A percentile compares a stretch with the other conserved stretches of the same genome.
phyloP scores from a whole-genome alignment of 2,797 vertebrate species.

The Bovichtus variegatus region DNA sequence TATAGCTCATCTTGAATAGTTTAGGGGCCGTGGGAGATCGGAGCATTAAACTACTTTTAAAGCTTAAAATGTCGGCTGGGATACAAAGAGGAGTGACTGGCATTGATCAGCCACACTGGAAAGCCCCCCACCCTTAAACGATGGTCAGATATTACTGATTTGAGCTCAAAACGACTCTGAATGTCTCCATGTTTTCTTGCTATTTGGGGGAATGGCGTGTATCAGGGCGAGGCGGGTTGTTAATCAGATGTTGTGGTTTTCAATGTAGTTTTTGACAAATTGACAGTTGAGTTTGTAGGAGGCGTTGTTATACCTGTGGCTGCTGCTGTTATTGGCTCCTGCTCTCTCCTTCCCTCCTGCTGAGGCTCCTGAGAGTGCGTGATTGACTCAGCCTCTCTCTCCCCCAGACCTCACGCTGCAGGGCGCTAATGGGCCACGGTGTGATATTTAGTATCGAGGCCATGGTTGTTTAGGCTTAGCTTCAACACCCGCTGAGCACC shows the following conservation, averaged over 20 bases:
- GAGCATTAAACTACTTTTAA: too few relatives aligned
- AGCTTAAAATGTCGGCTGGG: too few relatives aligned
- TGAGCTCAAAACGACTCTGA: background rate
- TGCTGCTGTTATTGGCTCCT: conserved; percentile 45
- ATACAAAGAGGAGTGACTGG: background rate
- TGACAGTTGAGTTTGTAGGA: conserved; percentile 23
- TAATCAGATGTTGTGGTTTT: conserved; percentile 37
- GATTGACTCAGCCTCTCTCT: conserved; percentile 73
- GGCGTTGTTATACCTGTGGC: conserved; percentile 34
- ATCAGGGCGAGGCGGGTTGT: background rate
- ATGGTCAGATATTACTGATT: background rate
- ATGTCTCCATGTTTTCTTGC: background rate
- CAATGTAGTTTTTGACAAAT: conserved; percentile 5
- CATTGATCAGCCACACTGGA: background rate
- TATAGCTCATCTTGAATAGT: background rate
- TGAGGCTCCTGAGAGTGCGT: conserved; percentile 62
- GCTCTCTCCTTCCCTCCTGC: conserved; percentile 57
- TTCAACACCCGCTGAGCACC: conserved; percentile 58
- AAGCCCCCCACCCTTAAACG: background rate
- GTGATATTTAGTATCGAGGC: conserved; percentile 73
- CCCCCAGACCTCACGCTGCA: conserved; percentile 61
- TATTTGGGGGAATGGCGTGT: conserved; percentile 5
- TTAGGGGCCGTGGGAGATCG: background rate
- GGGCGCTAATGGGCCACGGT: conserved; percentile 72
- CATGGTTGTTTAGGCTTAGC: conserved; percentile 67